phyloP scores from a whole-genome alignment of 2,888 invertebrate species.

The Phytoseiulus persimilis region DNA sequence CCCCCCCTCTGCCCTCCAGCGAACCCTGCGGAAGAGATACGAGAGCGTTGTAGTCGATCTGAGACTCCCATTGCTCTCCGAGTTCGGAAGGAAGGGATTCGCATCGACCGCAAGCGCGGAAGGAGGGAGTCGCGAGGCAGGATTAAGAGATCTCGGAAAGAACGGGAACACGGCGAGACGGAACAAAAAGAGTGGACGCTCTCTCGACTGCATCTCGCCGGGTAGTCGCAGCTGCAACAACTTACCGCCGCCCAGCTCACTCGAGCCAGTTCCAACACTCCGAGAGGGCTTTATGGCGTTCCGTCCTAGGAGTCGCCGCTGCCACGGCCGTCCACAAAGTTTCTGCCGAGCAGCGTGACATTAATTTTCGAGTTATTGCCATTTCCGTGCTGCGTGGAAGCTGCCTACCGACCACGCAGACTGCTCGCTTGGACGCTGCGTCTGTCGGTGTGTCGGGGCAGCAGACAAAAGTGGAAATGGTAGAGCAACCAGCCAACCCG shows the following conservation, averaged over 20 bases:
- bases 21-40: too few relatives aligned
- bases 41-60: too few relatives aligned
- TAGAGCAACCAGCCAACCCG: not conserved
- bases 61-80: too few relatives aligned
- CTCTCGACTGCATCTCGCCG: not conserved
- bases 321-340: not conserved
- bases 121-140: too few relatives aligned
- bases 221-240: not conserved
- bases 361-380: not conserved
- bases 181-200: not conserved
- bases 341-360: not conserved
- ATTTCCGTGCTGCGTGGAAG: not conserved
- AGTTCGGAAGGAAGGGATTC: too few relatives aligned
- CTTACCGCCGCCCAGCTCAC: not conserved
- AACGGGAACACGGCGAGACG: not conserved
- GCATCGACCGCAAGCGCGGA: too few relatives aligned
- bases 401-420: not conserved
- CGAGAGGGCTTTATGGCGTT: not conserved
- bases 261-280: not conserved
- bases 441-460: not conserved
- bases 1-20: too few relatives aligned
- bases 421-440: not conserved
- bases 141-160: too few relatives aligned
- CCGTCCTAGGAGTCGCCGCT: not conserved
- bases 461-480: not conserved